These are phyloP conservation scores for Ptilorrhoa leucosticta DNA, from an alignment of 2,113 vertebrate species.

Conservation along the genomic window DNA sequence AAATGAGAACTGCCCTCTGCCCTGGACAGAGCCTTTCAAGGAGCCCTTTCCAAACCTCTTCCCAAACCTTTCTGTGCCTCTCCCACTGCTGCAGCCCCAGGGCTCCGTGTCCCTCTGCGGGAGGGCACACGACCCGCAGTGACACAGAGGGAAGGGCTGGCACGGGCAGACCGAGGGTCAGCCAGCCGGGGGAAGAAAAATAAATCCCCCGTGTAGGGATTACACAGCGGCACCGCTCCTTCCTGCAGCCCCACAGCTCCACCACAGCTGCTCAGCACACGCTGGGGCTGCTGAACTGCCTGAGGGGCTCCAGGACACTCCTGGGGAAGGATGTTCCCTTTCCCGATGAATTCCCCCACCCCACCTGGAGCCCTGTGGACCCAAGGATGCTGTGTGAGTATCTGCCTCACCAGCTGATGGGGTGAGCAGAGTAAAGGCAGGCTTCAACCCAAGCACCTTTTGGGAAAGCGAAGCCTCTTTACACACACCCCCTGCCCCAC, in stretches of 20 bases:
- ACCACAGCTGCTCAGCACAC: conserved; percentile 34
- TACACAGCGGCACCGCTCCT: neutral
- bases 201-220: neutral
- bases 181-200: neutral
- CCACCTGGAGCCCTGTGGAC: fast-evolving
- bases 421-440: neutral
- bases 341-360: neutral
- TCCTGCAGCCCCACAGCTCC: neutral
- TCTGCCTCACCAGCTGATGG: neutral
- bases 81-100: neutral
- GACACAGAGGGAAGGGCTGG: neutral
- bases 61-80: neutral
- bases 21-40: neutral
- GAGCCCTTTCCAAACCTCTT: neutral
- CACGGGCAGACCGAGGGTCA: neutral
- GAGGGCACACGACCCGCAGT: neutral
- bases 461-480: neutral
- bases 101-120: fast-evolving
- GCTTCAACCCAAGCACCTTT: neutral
- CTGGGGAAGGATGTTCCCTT: neutral
- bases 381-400: fast-evolving
- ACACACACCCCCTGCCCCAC: neutral
- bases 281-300: neutral
- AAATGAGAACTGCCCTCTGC: fast-evolving
- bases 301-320: neutral